phyloP scores from a whole-genome alignment of 1,140 invertebrate species.

The Aphis craccivora region DNA sequence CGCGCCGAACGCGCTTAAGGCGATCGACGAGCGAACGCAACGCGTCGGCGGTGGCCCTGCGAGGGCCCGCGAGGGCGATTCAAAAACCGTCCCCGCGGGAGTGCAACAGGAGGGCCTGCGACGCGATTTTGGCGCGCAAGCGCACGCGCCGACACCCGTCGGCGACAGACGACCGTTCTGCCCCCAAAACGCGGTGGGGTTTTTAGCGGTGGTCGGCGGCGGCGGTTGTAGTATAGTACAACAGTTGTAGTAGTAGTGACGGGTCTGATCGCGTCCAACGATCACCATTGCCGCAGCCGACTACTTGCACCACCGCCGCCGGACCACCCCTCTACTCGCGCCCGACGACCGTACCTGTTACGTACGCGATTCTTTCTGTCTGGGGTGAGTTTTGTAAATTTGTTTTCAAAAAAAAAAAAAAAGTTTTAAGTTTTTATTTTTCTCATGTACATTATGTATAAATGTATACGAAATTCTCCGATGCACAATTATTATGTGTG shows the following conservation, averaged over 20 bases:
- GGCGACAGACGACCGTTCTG: not conserved
- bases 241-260: slow-evolving; percentile 18
- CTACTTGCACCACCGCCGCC: not conserved
- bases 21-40: not conserved
- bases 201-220: not conserved
- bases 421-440: no score
- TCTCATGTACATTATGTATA: no score
- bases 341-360: not conserved
- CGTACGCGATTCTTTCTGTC: not conserved
- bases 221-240: not conserved
- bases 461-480: not conserved
- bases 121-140: not conserved
- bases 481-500: not conserved
- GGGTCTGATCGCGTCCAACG: slow-evolving; percentile 33
- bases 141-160: slow-evolving; percentile 17
- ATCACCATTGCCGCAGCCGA: not conserved
- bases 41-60: not conserved
- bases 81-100: not conserved
- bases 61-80: not conserved
- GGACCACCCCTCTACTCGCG: not conserved
- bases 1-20: not conserved
- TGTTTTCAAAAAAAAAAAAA: not conserved
- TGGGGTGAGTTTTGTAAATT: not conserved
- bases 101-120: slow-evolving; percentile 49
- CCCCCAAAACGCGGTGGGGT: not conserved